These are phyloP conservation scores for Erithacus rubecula DNA, from an alignment of 2,797 vertebrate species.

Conservation along the genomic window DNA sequence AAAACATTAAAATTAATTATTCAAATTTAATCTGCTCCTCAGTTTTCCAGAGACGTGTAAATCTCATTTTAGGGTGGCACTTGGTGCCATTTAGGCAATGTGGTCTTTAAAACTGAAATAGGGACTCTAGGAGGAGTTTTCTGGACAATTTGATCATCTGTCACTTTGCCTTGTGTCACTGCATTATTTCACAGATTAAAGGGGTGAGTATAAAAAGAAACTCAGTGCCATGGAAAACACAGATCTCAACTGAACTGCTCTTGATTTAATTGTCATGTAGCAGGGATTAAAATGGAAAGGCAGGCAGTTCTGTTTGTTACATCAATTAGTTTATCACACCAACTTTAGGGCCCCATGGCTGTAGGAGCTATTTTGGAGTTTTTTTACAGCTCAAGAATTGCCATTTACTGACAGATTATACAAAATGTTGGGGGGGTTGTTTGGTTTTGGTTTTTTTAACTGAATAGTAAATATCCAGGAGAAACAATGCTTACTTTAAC, in stretches of 20 bases:
- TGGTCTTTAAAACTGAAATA: slow-evolving; percentile 51
- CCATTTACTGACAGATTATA: not conserved
- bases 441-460: not conserved
- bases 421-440: not conserved
- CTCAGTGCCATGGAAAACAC: not conserved
- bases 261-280: not conserved
- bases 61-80: slow-evolving; percentile 27
- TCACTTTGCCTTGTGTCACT: not conserved
- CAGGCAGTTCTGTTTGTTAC: not conserved
- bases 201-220: not conserved
- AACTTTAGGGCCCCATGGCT: not conserved
- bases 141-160: slow-evolving; percentile 37
- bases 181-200: slow-evolving; percentile 23
- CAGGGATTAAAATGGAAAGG: not conserved
- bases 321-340: not conserved
- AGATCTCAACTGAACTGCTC: not conserved
- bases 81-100: slow-evolving; percentile 50
- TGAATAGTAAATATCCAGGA: not conserved
- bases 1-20: slow-evolving; percentile 80
- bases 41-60: slow-evolving; percentile 51
- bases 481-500: not conserved
- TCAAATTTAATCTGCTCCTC: slow-evolving; percentile 72
- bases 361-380: not conserved
- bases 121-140: not conserved
- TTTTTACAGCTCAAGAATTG: slow-evolving; percentile 17